Base-by-base conservation (phyloP, 1,140 invertebrate species). In the Eubasilissa regina region DNA sequence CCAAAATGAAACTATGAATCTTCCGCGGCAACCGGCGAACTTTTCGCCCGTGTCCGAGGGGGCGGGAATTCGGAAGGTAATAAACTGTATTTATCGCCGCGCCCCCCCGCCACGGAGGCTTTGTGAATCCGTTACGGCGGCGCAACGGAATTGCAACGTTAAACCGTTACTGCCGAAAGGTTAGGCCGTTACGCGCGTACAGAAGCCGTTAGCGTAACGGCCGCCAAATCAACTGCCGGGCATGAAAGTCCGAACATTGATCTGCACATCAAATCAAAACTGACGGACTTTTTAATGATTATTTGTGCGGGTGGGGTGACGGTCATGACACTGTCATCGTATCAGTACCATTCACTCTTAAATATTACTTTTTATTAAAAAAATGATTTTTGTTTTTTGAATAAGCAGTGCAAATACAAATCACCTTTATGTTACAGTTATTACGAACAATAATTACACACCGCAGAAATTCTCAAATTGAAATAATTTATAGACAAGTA, bases 21-120 rank as follows among this genome's bases (percentile, higher is more conserved):
- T 51, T 47, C 43, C 12, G n/a, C 10, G 35, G 35, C 35, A 43
- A 66, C 35, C n/a, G 35, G 15, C 44, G 15, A 66, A 66, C 62
- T 66, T 17, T 70, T 48, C 66, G 48, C 66, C 48, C 48, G 17
- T 51, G 47, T 70, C 66, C 17, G 17, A 25, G 66, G 35, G 53
- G 55, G 55, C 55, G 55, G 55, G 55, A 58, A 19, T 58, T 58
- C 10, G 66, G 47, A 48, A 35, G 48, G 78, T 58, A 79, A 79
- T 79, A 79, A 79, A 79, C 53, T 73, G 68, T 79, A 79, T 79
- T 79, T 79, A 79, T 79, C 51, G 58, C 58, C 53, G 35, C 60
- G 58, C 53, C 68, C 56, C n/a, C 77, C 78, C 70, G 68, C 55
- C 55, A 43, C 55, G 72, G 35, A 58, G 58, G 55, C 78, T 79